phyloP scores from a whole-genome alignment of 2,888 invertebrate species.

The Selenia dentaria region DNA sequence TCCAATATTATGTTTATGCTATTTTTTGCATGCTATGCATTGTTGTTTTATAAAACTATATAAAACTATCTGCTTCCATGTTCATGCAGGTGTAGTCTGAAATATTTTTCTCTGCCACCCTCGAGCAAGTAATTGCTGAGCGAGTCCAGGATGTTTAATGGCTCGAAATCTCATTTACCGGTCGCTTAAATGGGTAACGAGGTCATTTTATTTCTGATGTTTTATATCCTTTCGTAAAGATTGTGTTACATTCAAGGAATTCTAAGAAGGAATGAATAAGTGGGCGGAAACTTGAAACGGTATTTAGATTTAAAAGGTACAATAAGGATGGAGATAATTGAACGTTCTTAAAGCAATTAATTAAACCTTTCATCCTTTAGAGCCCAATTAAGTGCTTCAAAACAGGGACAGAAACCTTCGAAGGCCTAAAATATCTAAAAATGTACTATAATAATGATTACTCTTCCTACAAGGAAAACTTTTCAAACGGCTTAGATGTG shows the following conservation, averaged over 20 bases:
- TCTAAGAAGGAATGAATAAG: constrained; percentile 14
- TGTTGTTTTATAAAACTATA: constrained; percentile 35
- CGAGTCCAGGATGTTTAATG: constrained; percentile 47
- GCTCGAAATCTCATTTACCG: constrained; percentile 46
- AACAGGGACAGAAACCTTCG: no score
- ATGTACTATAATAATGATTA: no score
- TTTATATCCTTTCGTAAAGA: constrained; percentile 20
- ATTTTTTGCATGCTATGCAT: no score
- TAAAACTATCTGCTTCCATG: no score
- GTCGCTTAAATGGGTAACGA: constrained; percentile 42
- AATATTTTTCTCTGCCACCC: constrained; percentile 42
- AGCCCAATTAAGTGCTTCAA: no score
- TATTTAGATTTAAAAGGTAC: constrained; percentile 16
- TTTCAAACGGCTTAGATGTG: no score
- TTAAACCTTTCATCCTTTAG: no score
- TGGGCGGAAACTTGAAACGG: constrained; percentile 26
- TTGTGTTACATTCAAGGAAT: constrained; percentile 22
- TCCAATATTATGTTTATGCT: no score
- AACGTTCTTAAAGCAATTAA: not conserved
- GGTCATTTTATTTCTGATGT: constrained; percentile 35
- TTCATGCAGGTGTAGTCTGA: no score
- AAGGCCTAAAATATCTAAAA: no score
- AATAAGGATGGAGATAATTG: constrained; percentile 29
- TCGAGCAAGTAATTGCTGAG: constrained; percentile 51
- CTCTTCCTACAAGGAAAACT: no score